Conservation (phyloP, 2,797 vertebrate genomes). For the Coluber constrictor region DNA sequence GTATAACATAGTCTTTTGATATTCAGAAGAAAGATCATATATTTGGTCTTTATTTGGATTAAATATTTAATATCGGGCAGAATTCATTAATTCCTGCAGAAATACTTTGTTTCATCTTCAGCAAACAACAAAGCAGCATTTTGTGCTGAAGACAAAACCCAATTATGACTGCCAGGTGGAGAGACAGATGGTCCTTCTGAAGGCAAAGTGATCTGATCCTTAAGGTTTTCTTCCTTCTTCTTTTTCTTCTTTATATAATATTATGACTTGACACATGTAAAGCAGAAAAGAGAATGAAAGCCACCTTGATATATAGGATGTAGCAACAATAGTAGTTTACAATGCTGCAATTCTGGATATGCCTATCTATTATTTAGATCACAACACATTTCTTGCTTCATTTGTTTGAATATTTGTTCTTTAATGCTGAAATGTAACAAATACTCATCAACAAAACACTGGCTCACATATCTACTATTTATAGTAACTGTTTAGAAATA, state of each 20-base stretch:
- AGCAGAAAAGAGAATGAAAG: slow-evolving; percentile 15
- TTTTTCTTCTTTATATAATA: slow-evolving; percentile 4
- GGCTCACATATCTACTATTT: neutral
- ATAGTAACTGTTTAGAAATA: neutral
- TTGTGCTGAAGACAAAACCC: slow-evolving; percentile 19
- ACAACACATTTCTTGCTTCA: neutral
- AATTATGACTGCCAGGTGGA: slow-evolving; percentile 26
- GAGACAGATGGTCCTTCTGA: slow-evolving; percentile 44
- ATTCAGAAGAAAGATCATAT: neutral
- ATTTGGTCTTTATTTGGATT: slow-evolving; percentile 4
- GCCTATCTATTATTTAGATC: neutral
- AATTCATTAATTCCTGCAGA: slow-evolving; percentile 29
- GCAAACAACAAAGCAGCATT: slow-evolving; percentile 24
- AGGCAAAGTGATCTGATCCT: slow-evolving; percentile 39
- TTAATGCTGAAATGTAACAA: neutral
- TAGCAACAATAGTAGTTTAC: neutral
- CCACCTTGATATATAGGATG: neutral
- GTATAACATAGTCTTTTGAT: neutral
- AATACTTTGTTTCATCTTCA: slow-evolving; percentile 33
- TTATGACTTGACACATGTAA: neutral
- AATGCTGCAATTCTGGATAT: neutral
- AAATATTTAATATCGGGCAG: neutral
- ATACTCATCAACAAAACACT: neutral
- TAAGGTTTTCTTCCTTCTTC: neutral
- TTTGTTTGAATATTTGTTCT: neutral